A percentile compares a stretch with the other conserved stretches of the same genome.
phyloP scores from a whole-genome alignment of 2,113 vertebrate species.

The Morone saxatilis region DNA sequence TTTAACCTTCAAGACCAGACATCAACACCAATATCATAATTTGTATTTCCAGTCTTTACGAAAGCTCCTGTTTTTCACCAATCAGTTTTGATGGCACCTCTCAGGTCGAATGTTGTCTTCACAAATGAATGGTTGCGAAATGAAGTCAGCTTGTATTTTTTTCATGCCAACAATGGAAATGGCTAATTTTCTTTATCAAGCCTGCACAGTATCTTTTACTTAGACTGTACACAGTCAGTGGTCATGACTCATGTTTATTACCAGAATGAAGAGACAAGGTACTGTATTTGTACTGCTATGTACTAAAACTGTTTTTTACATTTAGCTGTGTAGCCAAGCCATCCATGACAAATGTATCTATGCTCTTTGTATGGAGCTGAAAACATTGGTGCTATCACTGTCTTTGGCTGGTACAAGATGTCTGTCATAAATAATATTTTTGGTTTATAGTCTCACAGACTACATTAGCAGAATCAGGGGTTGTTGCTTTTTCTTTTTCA shows the following conservation, averaged over 20 bases:
- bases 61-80: background rate
- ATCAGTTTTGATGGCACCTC: background rate
- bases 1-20: background rate
- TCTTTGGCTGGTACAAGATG: conserved; percentile 19
- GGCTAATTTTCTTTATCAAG: background rate
- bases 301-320: background rate
- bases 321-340: background rate
- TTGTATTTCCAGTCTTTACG: background rate
- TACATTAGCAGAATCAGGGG: background rate
- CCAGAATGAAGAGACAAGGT: background rate
- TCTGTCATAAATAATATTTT: background rate
- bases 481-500: background rate
- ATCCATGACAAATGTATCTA: background rate
- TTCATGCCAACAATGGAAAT: background rate
- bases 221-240: background rate
- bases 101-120: background rate
- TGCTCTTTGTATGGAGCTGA: background rate
- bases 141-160: conserved; percentile 1
- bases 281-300: background rate
- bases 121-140: background rate
- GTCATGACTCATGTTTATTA: background rate
- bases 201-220: background rate
- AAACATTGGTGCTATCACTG: conserved; percentile 37
- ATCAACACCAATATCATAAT: background rate
- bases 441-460: background rate